phyloP scores from a whole-genome alignment of 2,113 vertebrate species.

The Pluvialis apricaria region DNA sequence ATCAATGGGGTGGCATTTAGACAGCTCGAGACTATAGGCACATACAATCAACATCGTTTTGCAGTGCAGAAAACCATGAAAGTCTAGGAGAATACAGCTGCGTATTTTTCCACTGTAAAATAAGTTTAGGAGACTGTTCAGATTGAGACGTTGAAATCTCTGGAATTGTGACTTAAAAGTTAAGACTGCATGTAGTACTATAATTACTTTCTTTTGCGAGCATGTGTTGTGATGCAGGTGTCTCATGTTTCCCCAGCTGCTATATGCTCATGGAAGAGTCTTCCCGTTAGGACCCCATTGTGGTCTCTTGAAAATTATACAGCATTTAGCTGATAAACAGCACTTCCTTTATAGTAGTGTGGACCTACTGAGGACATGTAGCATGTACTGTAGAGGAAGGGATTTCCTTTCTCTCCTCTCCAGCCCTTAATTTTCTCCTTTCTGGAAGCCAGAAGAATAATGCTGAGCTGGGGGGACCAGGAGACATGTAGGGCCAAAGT shows the following conservation, averaged over 20 bases:
- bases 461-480: background rate
- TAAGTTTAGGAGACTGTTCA: background rate
- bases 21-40: background rate
- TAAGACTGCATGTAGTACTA: background rate
- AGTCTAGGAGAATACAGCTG: background rate
- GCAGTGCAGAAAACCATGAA: background rate
- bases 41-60: accelerated
- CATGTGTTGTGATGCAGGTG: accelerated
- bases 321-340: background rate
- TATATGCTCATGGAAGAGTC: background rate
- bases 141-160: background rate
- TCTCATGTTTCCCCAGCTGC: background rate
- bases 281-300: background rate
- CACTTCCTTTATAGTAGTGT: background rate
- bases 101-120: background rate
- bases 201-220: background rate
- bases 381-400: background rate
- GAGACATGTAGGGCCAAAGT: background rate
- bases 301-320: background rate
- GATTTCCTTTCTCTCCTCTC: background rate
- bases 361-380: background rate
- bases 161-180: background rate
- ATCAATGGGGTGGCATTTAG: background rate
- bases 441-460: background rate
- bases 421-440: background rate